Evolutionary conservation across 2,888 invertebrate species (phyloP).

Genomic region (Abrostola triplasia): DNA sequence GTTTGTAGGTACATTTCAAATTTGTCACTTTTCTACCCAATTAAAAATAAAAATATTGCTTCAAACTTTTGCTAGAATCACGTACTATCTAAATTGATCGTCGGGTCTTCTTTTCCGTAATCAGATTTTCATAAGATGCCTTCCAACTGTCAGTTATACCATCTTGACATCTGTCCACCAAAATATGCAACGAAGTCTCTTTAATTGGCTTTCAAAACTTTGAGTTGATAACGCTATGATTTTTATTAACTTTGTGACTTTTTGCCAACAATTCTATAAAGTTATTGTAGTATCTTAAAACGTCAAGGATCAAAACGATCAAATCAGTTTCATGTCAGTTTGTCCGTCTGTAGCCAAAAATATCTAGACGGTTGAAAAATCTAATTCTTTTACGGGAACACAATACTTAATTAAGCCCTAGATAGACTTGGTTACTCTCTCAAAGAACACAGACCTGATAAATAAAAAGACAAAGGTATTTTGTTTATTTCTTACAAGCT

Average conservation of each 20-base stretch:
- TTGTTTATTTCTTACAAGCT: background rate
- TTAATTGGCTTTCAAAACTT: conserved; percentile 17
- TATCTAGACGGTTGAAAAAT: no score
- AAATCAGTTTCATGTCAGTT: no score
- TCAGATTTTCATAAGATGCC: conserved; percentile 5
- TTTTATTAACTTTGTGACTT: background rate
- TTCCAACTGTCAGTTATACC: background rate
- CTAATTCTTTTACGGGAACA: no score
- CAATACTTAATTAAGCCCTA: no score
- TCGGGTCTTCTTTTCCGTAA: conserved; percentile 3
- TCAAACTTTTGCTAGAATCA: background rate
- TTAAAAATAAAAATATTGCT: background rate
- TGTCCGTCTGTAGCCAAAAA: no score
- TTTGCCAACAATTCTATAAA: no score
- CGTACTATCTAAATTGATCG: conserved; percentile 16
- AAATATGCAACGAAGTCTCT: conserved; percentile 7
- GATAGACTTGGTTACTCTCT: no score
- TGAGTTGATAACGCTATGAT: conserved; percentile 4
- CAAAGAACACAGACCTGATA: no score
- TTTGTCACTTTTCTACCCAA: background rate
- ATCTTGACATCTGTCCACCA: conserved; percentile 6
- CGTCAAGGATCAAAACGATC: no score
- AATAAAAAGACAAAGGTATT: no score
- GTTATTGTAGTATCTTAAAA: no score
- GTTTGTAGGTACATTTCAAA: background rate